phyloP scores from a whole-genome alignment of 2,113 vertebrate species.

The Notechis scutatus region DNA sequence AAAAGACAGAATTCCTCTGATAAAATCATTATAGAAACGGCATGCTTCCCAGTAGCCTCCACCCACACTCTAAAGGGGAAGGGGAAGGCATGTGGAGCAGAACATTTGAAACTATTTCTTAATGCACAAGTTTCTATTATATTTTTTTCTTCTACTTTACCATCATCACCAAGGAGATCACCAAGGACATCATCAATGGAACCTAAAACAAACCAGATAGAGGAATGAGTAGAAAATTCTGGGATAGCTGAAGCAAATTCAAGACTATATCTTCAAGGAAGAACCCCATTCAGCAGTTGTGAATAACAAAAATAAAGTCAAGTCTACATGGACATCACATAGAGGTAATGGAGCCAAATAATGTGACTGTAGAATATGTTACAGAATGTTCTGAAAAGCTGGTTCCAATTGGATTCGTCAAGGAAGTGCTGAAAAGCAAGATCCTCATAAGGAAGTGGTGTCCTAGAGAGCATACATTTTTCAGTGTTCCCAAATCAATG shows the following conservation, averaged over 20 bases:
- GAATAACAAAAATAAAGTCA: not conserved
- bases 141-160: constrained; percentile 58
- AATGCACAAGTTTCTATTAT: not conserved
- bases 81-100: not conserved
- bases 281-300: not conserved
- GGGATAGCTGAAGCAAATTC: not conserved
- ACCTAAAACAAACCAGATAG: constrained; percentile 51
- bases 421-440: not conserved
- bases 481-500: not conserved
- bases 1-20: not conserved
- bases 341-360: not conserved
- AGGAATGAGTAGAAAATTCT: not conserved
- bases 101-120: not conserved
- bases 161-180: constrained; percentile 73
- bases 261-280: not conserved
- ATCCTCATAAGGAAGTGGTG: not conserved
- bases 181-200: constrained; percentile 71
- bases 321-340: not conserved
- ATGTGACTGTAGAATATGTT: not conserved
- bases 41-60: not conserved
- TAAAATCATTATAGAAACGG: not conserved
- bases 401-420: not conserved
- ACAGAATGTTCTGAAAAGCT: not conserved
- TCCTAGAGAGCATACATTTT: not conserved
- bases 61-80: not conserved